Percentiles rank a stretch among this genome's conserved stretches.
phyloP scores from a whole-genome alignment of 2,888 invertebrate species.

The Electrophaes corylata region DNA sequence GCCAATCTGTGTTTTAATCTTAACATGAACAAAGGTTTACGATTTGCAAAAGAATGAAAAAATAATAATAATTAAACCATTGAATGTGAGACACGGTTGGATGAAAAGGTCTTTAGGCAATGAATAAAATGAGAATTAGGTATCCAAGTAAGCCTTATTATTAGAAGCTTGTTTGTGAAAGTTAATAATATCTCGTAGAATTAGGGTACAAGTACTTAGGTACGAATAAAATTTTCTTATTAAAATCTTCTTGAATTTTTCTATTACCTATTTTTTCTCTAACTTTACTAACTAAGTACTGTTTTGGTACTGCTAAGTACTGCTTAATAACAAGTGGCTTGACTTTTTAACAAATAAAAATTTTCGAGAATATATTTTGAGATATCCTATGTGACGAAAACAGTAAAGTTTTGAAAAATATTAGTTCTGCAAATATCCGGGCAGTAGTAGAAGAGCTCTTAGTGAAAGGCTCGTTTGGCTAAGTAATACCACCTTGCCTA shows the following conservation, averaged over 20 bases:
- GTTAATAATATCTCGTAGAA: constrained; percentile 30
- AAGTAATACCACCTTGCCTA: too few species aligned
- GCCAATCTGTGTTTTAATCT: constrained; percentile 66
- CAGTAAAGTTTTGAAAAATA: not conserved
- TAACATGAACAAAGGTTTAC: constrained; percentile 64
- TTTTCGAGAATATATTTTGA: too few species aligned
- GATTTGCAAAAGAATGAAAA: constrained; percentile 69
- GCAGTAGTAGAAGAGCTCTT: too few species aligned
- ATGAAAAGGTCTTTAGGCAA: constrained; percentile 43
- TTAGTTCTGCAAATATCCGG: not conserved
- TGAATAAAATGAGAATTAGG: constrained; percentile 46
- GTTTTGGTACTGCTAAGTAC: not conserved
- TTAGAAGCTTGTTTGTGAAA: constrained; percentile 36
- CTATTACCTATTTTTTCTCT: not conserved
- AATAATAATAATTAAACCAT: constrained; percentile 66
- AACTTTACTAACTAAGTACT: too few species aligned
- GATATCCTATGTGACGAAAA: not conserved
- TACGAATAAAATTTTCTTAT: constrained; percentile 3
- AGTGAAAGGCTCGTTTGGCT: too few species aligned
- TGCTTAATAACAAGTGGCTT: too few species aligned
- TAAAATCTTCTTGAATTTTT: constrained; percentile 13
- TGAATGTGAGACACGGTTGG: constrained; percentile 48
- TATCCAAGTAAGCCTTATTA: constrained; percentile 32
- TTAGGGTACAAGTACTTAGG: too few species aligned
- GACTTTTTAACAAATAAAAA: too few species aligned